These are phyloP conservation scores for Hylia prasina DNA, from an alignment of 2,113 vertebrate genomes.

Conservation along the genomic window DNA sequence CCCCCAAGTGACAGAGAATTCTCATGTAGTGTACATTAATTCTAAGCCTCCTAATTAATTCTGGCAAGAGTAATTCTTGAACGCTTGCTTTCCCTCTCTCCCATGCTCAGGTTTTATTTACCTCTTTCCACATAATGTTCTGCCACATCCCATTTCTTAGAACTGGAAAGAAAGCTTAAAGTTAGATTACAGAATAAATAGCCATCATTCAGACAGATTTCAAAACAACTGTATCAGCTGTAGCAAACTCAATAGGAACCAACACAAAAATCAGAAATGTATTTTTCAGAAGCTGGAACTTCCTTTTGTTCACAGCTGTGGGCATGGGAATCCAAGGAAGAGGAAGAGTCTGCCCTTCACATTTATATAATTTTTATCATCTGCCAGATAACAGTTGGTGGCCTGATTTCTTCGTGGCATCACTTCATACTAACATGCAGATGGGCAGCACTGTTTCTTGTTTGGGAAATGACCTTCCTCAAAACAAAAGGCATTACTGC, in stretches of 20 bases:
- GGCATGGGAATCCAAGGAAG: not conserved
- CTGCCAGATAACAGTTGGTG: not conserved
- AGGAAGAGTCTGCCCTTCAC: not conserved
- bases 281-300: not conserved
- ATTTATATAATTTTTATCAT: not conserved
- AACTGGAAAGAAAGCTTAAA: constrained; percentile 78
- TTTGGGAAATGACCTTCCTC: not conserved
- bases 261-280: not conserved
- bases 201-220: not conserved
- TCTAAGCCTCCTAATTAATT: not conserved
- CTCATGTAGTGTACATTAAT: not conserved
- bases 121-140: constrained; percentile 97
- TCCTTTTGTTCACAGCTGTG: not conserved
- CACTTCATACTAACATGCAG: not conserved
- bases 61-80: not conserved
- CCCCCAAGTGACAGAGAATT: not conserved
- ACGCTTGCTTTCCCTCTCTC: not conserved
- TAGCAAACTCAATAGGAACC: not conserved
- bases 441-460: not conserved
- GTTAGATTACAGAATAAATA: not conserved
- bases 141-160: constrained; percentile 92
- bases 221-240: not conserved
- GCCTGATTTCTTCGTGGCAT: not conserved
- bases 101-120: constrained; percentile 49
- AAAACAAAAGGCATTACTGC: not conserved